These are phyloP conservation scores for Oreochromis spilurus DNA, from an alignment of 2,113 vertebrate genomes.

Conservation along the genomic window DNA sequence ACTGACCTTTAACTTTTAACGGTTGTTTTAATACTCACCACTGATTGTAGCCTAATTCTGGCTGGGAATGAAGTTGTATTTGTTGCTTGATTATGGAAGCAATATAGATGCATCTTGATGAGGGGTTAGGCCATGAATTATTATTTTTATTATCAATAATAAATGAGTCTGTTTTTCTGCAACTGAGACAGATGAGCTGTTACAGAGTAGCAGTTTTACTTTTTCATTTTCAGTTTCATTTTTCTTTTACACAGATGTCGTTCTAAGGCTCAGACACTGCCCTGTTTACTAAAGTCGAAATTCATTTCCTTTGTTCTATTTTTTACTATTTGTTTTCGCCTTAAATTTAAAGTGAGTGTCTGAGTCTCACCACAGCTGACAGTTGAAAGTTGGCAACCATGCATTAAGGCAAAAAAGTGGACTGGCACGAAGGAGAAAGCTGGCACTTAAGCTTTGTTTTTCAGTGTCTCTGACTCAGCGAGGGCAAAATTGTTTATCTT, in stretches of 20 bases:
- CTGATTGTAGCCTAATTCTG: not conserved
- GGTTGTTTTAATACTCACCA: not conserved
- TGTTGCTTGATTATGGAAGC: not conserved
- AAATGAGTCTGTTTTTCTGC: not conserved
- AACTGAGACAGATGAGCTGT: not conserved
- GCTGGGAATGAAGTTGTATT: not conserved
- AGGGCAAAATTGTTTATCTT: not conserved
- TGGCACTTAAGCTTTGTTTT: not conserved
- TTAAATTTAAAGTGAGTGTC: not conserved
- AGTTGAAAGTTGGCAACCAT: not conserved
- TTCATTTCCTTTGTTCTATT: not conserved
- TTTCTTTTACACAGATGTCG: not conserved
- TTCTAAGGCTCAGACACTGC: not conserved
- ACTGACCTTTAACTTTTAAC: not conserved
- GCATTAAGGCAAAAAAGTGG: not conserved
- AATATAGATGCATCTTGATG: not conserved
- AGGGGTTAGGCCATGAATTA: not conserved
- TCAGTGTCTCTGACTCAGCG: not conserved
- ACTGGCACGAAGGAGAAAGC: not conserved
- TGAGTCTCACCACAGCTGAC: not conserved
- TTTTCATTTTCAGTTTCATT: not conserved
- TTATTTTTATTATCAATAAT: not conserved
- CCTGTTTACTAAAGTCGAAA: not conserved
- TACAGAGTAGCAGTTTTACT: not conserved
- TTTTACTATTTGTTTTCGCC: not conserved